Evolutionary conservation across 2,797 vertebrate genomes (phyloP).

Genomic region (Sciurus vulgaris): DNA sequence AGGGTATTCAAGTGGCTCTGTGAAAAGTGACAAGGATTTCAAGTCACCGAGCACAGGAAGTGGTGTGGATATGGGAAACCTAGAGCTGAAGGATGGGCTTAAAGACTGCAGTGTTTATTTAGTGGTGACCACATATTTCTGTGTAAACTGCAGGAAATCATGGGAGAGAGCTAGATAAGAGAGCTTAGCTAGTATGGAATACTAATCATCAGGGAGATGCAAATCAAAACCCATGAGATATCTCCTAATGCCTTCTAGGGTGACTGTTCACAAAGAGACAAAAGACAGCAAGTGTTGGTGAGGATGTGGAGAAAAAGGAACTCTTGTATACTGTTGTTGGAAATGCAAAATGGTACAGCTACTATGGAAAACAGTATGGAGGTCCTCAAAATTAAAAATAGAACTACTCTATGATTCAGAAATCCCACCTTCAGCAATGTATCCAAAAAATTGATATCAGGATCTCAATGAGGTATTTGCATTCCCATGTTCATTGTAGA

Average conservation of each 20-base stretch:
- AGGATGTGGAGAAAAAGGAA: background rate
- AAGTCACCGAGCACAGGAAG: background rate
- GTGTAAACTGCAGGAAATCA: background rate
- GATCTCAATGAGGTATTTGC: background rate
- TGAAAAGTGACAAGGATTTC: background rate
- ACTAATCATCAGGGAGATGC: background rate
- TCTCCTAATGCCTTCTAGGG: background rate
- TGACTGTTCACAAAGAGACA: background rate
- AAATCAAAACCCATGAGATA: background rate
- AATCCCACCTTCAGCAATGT: background rate
- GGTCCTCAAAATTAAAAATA: background rate
- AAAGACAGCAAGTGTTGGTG: background rate
- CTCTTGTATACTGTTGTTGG: background rate
- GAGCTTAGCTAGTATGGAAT: background rate
- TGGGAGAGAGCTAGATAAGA: background rate
- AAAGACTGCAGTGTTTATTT: background rate
- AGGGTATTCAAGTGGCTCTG: background rate
- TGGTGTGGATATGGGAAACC: background rate
- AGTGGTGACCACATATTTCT: background rate
- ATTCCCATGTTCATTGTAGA: background rate
- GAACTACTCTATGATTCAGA: background rate
- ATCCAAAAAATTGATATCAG: background rate
- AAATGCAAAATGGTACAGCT: background rate
- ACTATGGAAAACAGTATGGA: background rate
- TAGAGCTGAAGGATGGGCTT: background rate